phyloP scores from a whole-genome alignment of 1,140 invertebrate species.

The Liolophura sinensis region DNA sequence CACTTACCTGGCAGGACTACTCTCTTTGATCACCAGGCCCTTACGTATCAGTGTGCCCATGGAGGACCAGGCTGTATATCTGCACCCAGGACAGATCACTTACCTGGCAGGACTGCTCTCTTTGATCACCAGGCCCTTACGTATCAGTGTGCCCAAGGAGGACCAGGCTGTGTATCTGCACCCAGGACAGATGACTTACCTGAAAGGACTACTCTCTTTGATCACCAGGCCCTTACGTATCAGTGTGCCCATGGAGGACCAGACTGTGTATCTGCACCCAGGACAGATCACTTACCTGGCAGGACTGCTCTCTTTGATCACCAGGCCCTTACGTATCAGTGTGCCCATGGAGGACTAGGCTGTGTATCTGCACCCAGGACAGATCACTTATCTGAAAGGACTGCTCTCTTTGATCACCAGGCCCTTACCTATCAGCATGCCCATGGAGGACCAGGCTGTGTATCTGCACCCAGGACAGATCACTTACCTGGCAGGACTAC shows the following conservation, averaged over 20 bases:
- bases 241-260: constrained; percentile 72
- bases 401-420: constrained; percentile 66
- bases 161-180: constrained; percentile 72
- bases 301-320: constrained; percentile 65
- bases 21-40: constrained; percentile 1
- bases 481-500: constrained; percentile 64
- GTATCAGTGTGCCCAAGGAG: constrained; percentile 69
- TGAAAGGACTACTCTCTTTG: constrained; percentile 65
- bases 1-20: constrained; percentile 1
- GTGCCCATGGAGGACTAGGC: constrained; percentile 73
- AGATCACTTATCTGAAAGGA: constrained; percentile 62
- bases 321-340: constrained; percentile 68
- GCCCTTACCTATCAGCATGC: constrained; percentile 66
- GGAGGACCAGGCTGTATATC: not conserved
- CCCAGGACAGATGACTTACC: constrained; percentile 59
- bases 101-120: constrained; percentile 66
- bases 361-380: constrained; percentile 64
- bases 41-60: not conserved
- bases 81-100: constrained; percentile 9
- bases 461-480: constrained; percentile 61
- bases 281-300: constrained; percentile 59
- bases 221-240: constrained; percentile 67
- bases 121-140: constrained; percentile 67
- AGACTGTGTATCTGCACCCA: constrained; percentile 68
- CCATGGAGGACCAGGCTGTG: constrained; percentile 74